Evolutionary conservation across 2,888 invertebrate species (phyloP).

Genomic region (Tenthredo distinguenda): DNA sequence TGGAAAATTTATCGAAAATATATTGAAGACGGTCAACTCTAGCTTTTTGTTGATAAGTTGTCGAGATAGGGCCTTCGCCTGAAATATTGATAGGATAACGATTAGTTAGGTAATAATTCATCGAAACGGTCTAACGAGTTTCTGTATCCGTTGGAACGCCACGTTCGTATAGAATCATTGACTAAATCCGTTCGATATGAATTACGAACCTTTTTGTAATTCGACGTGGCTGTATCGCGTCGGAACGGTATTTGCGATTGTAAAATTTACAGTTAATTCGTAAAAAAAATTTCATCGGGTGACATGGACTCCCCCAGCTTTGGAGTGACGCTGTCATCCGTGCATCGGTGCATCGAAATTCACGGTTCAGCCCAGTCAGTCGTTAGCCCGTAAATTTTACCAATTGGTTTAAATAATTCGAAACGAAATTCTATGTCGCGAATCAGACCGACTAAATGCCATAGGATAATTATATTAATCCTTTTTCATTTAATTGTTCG

Average conservation of each 20-base stretch:
- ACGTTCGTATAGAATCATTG: not conserved
- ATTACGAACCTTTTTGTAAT: not conserved
- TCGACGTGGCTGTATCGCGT: not conserved
- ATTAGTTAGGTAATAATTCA: not conserved
- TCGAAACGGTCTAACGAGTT: not conserved
- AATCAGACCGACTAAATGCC: not conserved
- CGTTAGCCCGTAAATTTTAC: constrained; percentile 17
- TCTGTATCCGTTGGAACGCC: not conserved
- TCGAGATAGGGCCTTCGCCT: constrained; percentile 26
- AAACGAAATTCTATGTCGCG: not conserved
- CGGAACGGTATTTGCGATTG: not conserved
- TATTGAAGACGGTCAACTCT: not conserved
- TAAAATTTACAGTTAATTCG: not conserved
- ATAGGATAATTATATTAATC: constrained; percentile 25
- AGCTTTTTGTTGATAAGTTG: constrained; percentile 27
- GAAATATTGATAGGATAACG: not conserved
- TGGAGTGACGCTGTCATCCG: not conserved
- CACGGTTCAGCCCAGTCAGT: not conserved
- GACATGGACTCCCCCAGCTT: not conserved
- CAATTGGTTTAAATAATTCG: constrained; percentile 31
- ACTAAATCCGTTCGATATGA: not conserved
- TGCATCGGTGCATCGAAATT: constrained; percentile 16
- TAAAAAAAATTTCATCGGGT: not conserved
- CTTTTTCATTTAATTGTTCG: not conserved
- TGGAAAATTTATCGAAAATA: not conserved